Evolutionary conservation across 2,888 invertebrate species (phyloP).

Genomic region (Bellardia bayeri): DNA sequence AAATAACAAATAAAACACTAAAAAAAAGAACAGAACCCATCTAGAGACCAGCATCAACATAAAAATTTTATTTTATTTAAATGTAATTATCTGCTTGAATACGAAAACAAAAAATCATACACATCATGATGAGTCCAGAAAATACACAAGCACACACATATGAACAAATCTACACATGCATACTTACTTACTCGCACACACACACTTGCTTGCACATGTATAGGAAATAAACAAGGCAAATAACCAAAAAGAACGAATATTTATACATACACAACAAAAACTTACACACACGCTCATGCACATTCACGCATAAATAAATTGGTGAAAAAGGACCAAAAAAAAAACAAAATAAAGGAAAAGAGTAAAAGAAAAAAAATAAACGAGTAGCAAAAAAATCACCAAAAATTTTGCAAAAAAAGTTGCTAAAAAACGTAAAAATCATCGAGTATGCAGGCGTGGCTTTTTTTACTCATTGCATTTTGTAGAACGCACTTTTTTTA

Average conservation of each 20-base stretch:
- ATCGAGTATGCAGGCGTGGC: slow-evolving; percentile 79
- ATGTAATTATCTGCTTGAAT: slow-evolving; percentile 84
- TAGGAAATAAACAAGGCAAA: slow-evolving; percentile 52
- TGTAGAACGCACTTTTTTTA: slow-evolving; percentile 69
- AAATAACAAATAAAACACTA: slow-evolving; percentile 24
- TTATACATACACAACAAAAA: slow-evolving; percentile 75
- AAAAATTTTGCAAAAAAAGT: slow-evolving; percentile 46
- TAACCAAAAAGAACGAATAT: slow-evolving; percentile 47
- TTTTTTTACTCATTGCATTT: slow-evolving; percentile 81
- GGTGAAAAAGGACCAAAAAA: slow-evolving; percentile 68
- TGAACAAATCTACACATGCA: slow-evolving; percentile 15
- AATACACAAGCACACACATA: slow-evolving; percentile 53
- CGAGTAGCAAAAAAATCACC: slow-evolving; percentile 61
- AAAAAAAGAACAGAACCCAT: slow-evolving; percentile 36
- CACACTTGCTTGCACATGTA: slow-evolving; percentile 75
- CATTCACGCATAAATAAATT: slow-evolving; percentile 65
- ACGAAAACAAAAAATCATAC: slow-evolving; percentile 79
- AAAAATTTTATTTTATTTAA: slow-evolving; percentile 84
- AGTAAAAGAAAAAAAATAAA: slow-evolving; percentile 55
- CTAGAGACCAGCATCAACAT: slow-evolving; percentile 75
- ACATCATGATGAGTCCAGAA: slow-evolving; percentile 79
- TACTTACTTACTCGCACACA: slow-evolving; percentile 75
- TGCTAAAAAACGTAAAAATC: slow-evolving; percentile 65
- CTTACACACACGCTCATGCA: slow-evolving; percentile 61
- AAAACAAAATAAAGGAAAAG: slow-evolving; percentile 59